Evolutionary conservation across 2,113 vertebrate species (phyloP), one percentile per base, ranked within the genome.

Genomic region (Lepus timidus): DNA sequence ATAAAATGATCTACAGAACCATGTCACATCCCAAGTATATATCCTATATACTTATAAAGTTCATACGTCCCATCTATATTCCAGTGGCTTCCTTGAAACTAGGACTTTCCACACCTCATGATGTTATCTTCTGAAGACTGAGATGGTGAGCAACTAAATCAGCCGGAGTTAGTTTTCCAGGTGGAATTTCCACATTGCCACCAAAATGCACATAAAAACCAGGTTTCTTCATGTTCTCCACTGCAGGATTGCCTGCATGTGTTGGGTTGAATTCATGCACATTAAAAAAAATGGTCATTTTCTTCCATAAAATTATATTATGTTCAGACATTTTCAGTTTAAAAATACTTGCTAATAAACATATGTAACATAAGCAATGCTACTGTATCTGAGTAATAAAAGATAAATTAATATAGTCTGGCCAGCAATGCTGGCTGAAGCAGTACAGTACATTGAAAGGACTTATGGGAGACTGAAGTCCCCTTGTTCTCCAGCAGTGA

Each of bases 371-470:
- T 96, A 98, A 98, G 98, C 97, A 97, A 98, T 97, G 96, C 97
- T 98, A 98, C 96, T 65, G 96, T 81, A 95, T 97, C 97, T 97
- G 97, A 96, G 68, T 98, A 98, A 97, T 95, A 95, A 97, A 95
- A 97, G 98, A 95, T 93, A 97, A 97, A 97, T 97, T 98, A 98
- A 97, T 16, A 87, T 88, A 97, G 0, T 97, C 96, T 97, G 97
- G 97, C 96, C 96, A 96, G 96, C 97, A 95, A 94, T 96, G 98
- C 98, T 98, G 98, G 97, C 96, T 98, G 97, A 97, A 98, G 98
- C 97, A 71, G 96, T 94, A 96, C 1, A 97, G 85, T 83, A 88
- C 88, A 93, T 96, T 96, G 61, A 97, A 97, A 98, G 85, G 96
- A 93, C 97, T 94, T 97, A 93, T 93, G 81, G 97, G 95, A 98